Percentiles rank a stretch among this genome's conserved stretches.
These are phyloP conservation scores for Castor canadensis DNA, from an alignment of 2,113 vertebrate species.

Conservation along the genomic window DNA sequence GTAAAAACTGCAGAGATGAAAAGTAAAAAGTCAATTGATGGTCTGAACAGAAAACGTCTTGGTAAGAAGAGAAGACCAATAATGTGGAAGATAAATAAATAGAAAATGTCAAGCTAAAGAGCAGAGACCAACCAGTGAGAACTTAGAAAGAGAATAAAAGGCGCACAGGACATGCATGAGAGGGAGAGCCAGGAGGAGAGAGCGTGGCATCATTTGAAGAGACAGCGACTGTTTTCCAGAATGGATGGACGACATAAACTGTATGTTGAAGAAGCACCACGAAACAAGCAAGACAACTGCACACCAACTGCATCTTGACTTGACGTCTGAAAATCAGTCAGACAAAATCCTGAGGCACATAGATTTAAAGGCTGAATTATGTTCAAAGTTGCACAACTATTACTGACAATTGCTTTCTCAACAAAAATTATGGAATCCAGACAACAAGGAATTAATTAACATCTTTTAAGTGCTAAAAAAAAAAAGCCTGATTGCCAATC, in stretches of 20 bases:
- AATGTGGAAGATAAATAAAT: not conserved
- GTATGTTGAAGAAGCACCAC: not conserved
- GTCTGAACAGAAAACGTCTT: not conserved
- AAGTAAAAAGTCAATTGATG: not conserved
- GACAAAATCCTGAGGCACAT: not conserved
- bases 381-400: not conserved
- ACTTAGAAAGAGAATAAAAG: not conserved
- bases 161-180: too few relatives aligned
- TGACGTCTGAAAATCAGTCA: not conserved
- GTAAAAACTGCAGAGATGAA: not conserved
- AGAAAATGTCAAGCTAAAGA: not conserved
- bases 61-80: not conserved
- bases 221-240: not conserved
- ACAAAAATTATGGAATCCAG: slow-evolving; percentile 23
- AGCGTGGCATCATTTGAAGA: not conserved
- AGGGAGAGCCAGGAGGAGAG: not conserved
- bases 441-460: slow-evolving; percentile 34
- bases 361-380: not conserved
- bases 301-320: not conserved
- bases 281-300: not conserved
- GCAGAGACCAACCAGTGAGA: not conserved
- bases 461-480: slow-evolving; percentile 26
- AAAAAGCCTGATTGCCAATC: not conserved
- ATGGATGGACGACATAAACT: not conserved
- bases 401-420: not conserved